Base-by-base conservation (phyloP, 2,888 invertebrate genomes). In the Melinaea marsaeus region DNA sequence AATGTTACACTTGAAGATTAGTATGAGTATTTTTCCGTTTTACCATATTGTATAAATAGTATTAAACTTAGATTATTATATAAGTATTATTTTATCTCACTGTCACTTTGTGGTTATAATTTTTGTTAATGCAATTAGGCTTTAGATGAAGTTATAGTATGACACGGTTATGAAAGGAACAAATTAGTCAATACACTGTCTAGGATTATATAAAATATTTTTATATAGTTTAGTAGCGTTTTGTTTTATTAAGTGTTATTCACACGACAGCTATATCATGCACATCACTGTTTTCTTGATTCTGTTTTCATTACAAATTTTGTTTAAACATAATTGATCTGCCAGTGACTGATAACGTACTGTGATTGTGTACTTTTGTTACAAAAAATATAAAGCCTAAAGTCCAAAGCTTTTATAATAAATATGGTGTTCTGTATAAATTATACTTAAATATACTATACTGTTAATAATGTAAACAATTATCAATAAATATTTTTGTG, bases 1-100 rank as follows among this genome's bases (percentile, higher is more conserved):
- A 98, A 99, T 86, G 98, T 99, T 69, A 98, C 99, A 35, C 92
- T 98, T 60, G 99, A 99, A 90, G 99, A 99, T 92, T 99, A 94
- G 72, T 37, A n/a, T 35, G 5, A 45, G 54, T 35, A 51, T 47
- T 45, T 57, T 35, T 51, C 57, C 57, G 22, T n/a, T 65, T 42
- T 65, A 61, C 42, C 58, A 63, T 60, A 37, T 7, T 42, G 47
- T 59, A 22, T 58, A 66, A 62, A 62, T 62, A 57, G 48, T 34
- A 47, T 54, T 61, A 61, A 58, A 64, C 48, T 13, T 62, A 62
- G n/a, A 59, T 56, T 45, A 46, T 65, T 37, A 56, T 51, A 42
- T 57, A 62, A 57, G 51, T 59, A 51, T 58, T 62, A 58, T 48
- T 42, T 58, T 60, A 35, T 64, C 57, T 60, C 55, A 61, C 35